Evolutionary conservation across 2,113 vertebrate species (phyloP).

Genomic region (Macrotus californicus): DNA sequence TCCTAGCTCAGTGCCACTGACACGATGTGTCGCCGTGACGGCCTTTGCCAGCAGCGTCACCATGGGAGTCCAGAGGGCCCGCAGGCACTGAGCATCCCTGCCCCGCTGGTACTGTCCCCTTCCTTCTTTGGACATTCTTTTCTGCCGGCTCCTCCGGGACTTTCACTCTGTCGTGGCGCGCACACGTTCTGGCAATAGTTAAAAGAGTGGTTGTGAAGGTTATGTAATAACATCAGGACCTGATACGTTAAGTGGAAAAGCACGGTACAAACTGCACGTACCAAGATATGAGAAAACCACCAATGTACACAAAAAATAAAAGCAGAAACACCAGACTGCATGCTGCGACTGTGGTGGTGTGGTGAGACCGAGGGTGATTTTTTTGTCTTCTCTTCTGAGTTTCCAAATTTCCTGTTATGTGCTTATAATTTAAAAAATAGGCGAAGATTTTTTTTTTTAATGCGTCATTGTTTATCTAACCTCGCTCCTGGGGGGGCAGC

Average conservation of each 20-base stretch:
- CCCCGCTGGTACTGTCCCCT: neutral
- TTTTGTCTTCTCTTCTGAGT: neutral
- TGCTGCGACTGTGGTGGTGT: neutral
- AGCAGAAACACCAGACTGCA: neutral
- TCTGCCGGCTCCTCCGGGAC: neutral
- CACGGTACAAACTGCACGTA: neutral
- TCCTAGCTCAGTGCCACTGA: neutral
- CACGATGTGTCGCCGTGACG: accelerated
- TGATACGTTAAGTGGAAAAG: neutral
- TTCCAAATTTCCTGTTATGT: neutral
- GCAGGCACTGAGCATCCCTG: neutral
- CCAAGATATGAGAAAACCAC: neutral
- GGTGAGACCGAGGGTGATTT: neutral
- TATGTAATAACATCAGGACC: neutral
- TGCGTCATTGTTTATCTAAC: neutral
- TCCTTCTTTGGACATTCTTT: neutral
- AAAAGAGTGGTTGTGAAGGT: neutral
- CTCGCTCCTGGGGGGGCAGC: neutral
- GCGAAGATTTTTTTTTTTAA: neutral
- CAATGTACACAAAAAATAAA: neutral
- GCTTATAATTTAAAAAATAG: neutral
- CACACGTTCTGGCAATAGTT: neutral
- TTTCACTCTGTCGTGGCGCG: neutral
- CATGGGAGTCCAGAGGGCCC: neutral
- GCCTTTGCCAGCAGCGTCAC: neutral